A percentile compares a stretch with the other conserved stretches of the same genome.
phyloP scores from a whole-genome alignment of 1,140 invertebrate genomes.

The Macrobrachium rosenbergii region DNA sequence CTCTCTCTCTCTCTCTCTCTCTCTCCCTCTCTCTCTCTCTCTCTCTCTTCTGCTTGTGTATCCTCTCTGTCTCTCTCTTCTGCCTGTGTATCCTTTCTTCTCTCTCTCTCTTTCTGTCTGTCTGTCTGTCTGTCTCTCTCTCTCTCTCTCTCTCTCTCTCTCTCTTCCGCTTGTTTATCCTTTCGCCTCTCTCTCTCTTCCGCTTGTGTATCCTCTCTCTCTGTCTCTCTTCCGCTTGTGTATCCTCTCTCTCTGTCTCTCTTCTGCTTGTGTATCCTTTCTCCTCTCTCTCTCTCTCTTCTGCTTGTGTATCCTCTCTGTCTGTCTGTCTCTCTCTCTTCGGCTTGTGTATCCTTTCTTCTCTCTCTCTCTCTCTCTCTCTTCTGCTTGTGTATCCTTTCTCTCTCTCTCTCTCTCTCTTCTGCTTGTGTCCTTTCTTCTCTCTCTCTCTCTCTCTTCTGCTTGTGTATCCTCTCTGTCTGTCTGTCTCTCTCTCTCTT shows the following conservation, averaged over 20 bases:
- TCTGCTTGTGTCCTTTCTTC: background rate
- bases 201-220: too few species aligned
- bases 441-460: background rate
- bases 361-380: background rate
- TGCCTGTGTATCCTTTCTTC: too few species aligned
- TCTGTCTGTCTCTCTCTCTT: background rate
- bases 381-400: background rate
- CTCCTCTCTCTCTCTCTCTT: background rate
- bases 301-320: background rate
- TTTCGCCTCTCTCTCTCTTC: background rate
- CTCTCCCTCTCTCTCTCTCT: too few species aligned
- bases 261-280: background rate
- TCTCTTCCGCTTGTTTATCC: too few species aligned
- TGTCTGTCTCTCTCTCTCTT: background rate
- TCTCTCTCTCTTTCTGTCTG: background rate
- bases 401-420: background rate
- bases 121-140: too few species aligned
- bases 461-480: background rate
- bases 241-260: background rate
- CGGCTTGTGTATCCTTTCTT: background rate
- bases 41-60: too few species aligned
- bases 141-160: background rate
- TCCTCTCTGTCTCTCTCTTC: background rate
- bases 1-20: background rate
- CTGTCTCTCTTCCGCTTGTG: too few species aligned